These are phyloP conservation scores for Saxidomus purpurata DNA, from an alignment of 1,140 invertebrate species.

Conservation along the genomic window DNA sequence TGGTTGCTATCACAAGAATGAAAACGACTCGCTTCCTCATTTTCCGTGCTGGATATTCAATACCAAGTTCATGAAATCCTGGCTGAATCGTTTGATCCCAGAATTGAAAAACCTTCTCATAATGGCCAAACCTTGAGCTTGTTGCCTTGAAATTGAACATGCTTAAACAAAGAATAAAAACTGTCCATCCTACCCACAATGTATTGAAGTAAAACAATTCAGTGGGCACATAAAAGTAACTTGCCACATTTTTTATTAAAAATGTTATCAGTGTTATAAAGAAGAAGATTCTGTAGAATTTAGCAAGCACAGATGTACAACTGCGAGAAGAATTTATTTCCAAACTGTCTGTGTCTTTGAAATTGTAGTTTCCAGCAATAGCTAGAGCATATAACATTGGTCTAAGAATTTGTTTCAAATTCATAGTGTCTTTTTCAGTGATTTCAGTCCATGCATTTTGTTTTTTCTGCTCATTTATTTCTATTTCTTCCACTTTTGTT, in stretches of 20 bases:
- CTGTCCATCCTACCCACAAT: neutral
- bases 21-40: neutral
- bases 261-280: neutral
- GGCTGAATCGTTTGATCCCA: slow-evolving; percentile 27
- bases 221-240: neutral
- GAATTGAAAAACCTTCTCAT: slow-evolving; percentile 29
- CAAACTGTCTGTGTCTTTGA: neutral
- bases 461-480: neutral
- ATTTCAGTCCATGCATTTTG: neutral
- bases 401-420: slow-evolving; percentile 1
- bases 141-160: neutral
- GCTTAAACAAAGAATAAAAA: neutral
- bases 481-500: neutral
- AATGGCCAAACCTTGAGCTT: slow-evolving; percentile 22
- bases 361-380: slow-evolving; percentile 38
- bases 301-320: neutral
- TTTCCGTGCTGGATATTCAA: slow-evolving; percentile 1
- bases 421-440: neutral
- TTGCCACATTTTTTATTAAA: neutral
- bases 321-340: neutral
- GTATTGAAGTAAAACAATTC: neutral
- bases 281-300: neutral
- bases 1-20: neutral
- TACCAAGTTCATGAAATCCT: neutral
- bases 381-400: slow-evolving; percentile 14